Evolutionary conservation across 2,797 vertebrate species (phyloP).

Genomic region (Ammospiza maritima): DNA sequence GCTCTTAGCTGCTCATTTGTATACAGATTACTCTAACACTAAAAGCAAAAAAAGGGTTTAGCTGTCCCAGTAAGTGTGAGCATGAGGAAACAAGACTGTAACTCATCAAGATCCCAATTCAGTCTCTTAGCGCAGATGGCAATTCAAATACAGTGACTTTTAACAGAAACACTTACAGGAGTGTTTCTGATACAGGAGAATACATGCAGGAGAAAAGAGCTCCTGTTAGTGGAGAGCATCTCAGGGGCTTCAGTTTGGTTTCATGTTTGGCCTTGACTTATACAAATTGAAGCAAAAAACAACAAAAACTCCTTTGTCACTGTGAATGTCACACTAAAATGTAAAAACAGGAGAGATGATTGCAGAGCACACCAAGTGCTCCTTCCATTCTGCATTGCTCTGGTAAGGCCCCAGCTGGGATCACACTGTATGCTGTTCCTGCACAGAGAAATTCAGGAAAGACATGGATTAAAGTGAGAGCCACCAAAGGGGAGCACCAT

Average conservation of each 20-base stretch:
- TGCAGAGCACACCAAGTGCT: not conserved
- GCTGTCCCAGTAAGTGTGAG: not conserved
- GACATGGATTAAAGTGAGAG: not conserved
- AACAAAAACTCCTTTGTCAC: not conserved
- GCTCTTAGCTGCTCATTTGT: not conserved
- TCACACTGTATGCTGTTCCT: rapidly evolving
- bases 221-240: not conserved
- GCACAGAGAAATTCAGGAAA: not conserved
- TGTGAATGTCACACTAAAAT: not conserved
- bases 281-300: not conserved
- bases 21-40: not conserved
- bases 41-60: not conserved
- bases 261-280: not conserved
- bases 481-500: not conserved
- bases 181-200: not conserved
- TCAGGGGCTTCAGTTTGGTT: not conserved
- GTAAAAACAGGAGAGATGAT: not conserved
- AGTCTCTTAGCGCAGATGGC: not conserved
- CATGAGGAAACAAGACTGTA: not conserved
- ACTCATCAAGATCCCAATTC: not conserved
- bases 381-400: not conserved
- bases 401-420: not conserved
- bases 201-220: not conserved
- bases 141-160: not conserved
- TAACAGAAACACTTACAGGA: not conserved